Evolutionary conservation across 2,888 invertebrate species (phyloP), one percentile per base, ranked within the genome.

Genomic region (Uropetala carovei): DNA sequence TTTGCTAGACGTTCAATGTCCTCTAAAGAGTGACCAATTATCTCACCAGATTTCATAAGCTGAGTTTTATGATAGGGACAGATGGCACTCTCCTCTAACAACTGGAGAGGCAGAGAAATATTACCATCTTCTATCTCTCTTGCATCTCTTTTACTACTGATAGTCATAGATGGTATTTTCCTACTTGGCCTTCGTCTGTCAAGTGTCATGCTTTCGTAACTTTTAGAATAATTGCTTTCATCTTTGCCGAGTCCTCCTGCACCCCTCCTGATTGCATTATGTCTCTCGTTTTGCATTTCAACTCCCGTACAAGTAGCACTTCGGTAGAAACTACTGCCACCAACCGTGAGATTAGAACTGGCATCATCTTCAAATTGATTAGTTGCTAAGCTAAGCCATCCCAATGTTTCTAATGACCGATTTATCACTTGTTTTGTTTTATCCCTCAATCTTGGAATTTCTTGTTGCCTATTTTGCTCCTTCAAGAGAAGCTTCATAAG

Each of bases 391-490:
- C 89, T n/a, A 30, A 89, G 64, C 43, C 89, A 43, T 64, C 89
- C 64, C 64, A 89, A n/a, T 3, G 89, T 89, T 89, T 89, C 89
- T n/a, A 89, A 18, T 56, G 89, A 89, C 4, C 64, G 27, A 64
- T 89, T 89, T 2, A 89, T 89, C 43, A 64, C 89, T 68, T 89
- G 89, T n/a, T 64, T 64, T 18, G 89, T 89, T 89, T 64, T 89
- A 22, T 89, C 56, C 59, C 14, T 68, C n/a, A 89, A 64, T n/a
- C 89, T 89, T 43, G 68, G 56, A 68, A 64, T 16, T 9, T 89
- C 89, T 43, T 89, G 89, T 18, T 83, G 83, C 43, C 64, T 89
- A n/a, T 60, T 89, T 64, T 60, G 89, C 68, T 89, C 89, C 64
- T 89, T 89, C n/a, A 64, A 64, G 64, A 89, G 60, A 16, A 89